Evolutionary conservation across 37 sponge, comb jelly and placozoan genomes (phyloP), one percentile per base, ranked within the genome.

Genomic region (Diacarnus erythraeanus): DNA sequence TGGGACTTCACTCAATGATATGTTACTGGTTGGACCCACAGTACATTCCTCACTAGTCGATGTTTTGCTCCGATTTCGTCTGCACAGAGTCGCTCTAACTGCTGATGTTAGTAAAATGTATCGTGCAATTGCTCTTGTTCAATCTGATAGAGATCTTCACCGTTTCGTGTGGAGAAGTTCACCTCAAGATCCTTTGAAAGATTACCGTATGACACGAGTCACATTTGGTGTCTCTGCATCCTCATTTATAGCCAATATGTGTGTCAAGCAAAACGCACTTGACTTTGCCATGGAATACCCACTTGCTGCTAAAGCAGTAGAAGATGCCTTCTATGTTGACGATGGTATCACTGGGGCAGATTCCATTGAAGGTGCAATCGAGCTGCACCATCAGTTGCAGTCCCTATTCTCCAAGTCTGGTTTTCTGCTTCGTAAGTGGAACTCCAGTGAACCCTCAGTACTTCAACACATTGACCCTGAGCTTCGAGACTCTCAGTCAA

Each of bases 151-250:
- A 29, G 73, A 85, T 61, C 38, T 85, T 20, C 79, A 78, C 30
- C 44, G 86, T 22, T 85, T 85, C 42, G 74, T 85, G 22, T 85
- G 79, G 86, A 44, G 72, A 39, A 72, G 44, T 27, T 17, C 43
- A 56, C 63, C 65, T n/a, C n/a, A 57, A 21, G 73, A 42, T 2
- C 23, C 25, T 17, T n/a, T n/a, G n/a, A 59, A 33, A 56, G 79
- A 85, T 33, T 79, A 64, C 66, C 73, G 75, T 2, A 79, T 86
- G 79, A 86, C 86, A 26, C 79, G 80, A 22, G 37, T 86, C 57
- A 74, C 80, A 38, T 86, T 86, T 47, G 86, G 86, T 29, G 75
- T 86, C 39, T 85, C 86, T 2, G n/a, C n/a, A n/a, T n/a, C n/a
- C n/a, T 78, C 86, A 3, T 84, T 84, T 38, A 38, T 69, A 30